phyloP scores from a whole-genome alignment of 2,888 invertebrate genomes.

The Heliconius aoede region DNA sequence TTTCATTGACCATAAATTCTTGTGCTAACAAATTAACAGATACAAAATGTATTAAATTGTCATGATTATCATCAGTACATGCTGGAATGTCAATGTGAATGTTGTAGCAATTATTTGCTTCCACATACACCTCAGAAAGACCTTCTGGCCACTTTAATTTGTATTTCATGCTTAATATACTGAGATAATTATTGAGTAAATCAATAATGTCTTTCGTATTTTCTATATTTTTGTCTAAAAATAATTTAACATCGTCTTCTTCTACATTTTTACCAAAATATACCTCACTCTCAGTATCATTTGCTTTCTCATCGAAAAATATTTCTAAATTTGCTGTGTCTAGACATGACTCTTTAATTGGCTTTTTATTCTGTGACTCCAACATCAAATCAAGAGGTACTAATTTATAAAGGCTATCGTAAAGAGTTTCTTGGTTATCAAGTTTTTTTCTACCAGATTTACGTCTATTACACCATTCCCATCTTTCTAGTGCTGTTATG shows the following conservation, averaged over 20 bases:
- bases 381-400: slow-evolving; percentile 85
- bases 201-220: slow-evolving; percentile 83
- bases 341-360: slow-evolving; percentile 82
- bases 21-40: slow-evolving; percentile 71
- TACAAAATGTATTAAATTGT: slow-evolving; percentile 67
- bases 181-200: slow-evolving; percentile 84
- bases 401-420: slow-evolving; percentile 87
- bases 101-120: slow-evolving; percentile 83
- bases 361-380: slow-evolving; percentile 71
- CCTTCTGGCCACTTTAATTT: slow-evolving; percentile 86
- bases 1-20: slow-evolving; percentile 73
- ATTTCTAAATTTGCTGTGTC: slow-evolving; percentile 86
- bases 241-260: slow-evolving; percentile 85
- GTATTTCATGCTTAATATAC: slow-evolving; percentile 85
- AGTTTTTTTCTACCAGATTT: slow-evolving; percentile 80
- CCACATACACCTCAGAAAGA: slow-evolving; percentile 83
- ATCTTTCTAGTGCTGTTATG: slow-evolving; percentile 88
- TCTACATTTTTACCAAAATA: slow-evolving; percentile 88
- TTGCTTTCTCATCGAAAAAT: slow-evolving; percentile 81
- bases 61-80: slow-evolving; percentile 65
- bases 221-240: slow-evolving; percentile 85
- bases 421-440: slow-evolving; percentile 83
- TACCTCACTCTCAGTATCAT: slow-evolving; percentile 50
- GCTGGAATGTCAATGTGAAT: slow-evolving; percentile 75
- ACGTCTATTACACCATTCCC: slow-evolving; percentile 89